Evolutionary conservation across 2,113 vertebrate species (phyloP).

Genomic region (Coptodon rendalli): DNA sequence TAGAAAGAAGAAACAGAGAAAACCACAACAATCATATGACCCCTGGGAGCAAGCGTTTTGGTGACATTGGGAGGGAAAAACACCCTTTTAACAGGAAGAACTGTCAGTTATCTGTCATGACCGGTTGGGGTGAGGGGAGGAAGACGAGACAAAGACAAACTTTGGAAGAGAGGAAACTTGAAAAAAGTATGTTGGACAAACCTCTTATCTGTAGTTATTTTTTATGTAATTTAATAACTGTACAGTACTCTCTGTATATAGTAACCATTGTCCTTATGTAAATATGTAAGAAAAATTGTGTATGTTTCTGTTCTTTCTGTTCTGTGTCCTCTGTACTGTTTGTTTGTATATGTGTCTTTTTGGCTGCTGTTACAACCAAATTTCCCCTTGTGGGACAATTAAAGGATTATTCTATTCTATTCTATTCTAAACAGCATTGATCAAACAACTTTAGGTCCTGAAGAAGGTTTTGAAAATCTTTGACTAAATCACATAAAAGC

Average conservation of each 20-base stretch:
- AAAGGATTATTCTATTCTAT: too few relatives aligned
- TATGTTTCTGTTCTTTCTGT: too few relatives aligned
- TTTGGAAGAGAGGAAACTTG: not conserved
- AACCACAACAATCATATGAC: not conserved
- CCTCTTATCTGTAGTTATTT: too few relatives aligned
- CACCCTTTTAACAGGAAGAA: not conserved
- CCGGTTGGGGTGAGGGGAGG: not conserved
- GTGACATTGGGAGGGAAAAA: not conserved
- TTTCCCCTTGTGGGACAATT: too few relatives aligned
- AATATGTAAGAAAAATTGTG: too few relatives aligned
- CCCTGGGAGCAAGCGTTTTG: not conserved
- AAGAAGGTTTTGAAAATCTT: not conserved
- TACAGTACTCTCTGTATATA: too few relatives aligned
- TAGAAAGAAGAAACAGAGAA: not conserved
- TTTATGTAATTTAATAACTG: too few relatives aligned
- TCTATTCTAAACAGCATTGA: not conserved
- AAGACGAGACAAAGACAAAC: not conserved
- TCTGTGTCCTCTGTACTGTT: too few relatives aligned
- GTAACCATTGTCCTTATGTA: too few relatives aligned
- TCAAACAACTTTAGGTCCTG: not conserved
- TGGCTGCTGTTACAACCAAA: too few relatives aligned
- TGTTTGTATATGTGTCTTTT: too few relatives aligned
- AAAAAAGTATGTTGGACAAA: not conserved
- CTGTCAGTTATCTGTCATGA: not conserved
- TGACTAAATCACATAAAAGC: not conserved